These are phyloP conservation scores for Dione juno DNA, from an alignment of 2,888 invertebrate genomes.

Conservation along the genomic window DNA sequence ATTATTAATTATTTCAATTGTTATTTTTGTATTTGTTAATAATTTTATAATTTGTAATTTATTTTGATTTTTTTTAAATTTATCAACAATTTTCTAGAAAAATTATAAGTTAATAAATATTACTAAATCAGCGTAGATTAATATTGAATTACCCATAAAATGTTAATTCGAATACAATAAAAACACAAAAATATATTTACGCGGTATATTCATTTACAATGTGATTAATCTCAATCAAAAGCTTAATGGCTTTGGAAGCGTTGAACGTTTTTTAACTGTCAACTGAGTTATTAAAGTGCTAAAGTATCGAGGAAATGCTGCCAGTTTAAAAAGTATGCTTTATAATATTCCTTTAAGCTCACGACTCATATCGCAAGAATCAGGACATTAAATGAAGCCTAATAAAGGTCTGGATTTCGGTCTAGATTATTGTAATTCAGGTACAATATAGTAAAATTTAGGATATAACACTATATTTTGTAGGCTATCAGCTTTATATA, in stretches of 20 bases:
- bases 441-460: slow-evolving; percentile 3
- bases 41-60: no score
- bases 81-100: background rate
- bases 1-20: no score
- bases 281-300: slow-evolving; percentile 13
- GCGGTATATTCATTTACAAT: background rate
- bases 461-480: background rate
- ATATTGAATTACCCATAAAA: background rate
- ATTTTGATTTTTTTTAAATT: no score
- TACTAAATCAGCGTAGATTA: background rate
- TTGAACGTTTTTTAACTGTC: slow-evolving; percentile 15
- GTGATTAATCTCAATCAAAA: slow-evolving; percentile 30
- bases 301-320: background rate
- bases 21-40: background rate
- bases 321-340: background rate
- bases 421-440: background rate
- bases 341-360: background rate
- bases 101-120: background rate
- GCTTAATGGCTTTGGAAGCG: slow-evolving; percentile 30
- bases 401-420: no score
- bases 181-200: background rate
- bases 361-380: no score
- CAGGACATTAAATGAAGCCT: no score
- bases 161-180: background rate
- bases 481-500: slow-evolving; percentile 13